A percentile compares a stretch with the other conserved stretches of the same genome.
Conservation (phyloP, 2,888 invertebrate species). For the Ectemnius continuus region DNA sequence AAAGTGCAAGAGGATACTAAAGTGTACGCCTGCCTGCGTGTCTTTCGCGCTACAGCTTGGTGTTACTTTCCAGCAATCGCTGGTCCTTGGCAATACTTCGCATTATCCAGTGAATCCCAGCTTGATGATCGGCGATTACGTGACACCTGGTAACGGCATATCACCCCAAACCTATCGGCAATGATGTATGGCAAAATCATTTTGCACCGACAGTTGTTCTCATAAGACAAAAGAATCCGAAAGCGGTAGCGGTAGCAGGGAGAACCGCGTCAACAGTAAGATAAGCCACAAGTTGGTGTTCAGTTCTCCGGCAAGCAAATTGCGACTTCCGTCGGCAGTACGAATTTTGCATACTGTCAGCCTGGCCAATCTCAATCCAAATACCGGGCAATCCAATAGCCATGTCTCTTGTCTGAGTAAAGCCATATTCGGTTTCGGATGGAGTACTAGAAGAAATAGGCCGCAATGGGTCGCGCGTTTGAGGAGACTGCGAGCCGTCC, state of each 20-base stretch:
- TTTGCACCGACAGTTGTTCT: slow-evolving; percentile 59
- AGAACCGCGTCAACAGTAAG: slow-evolving; percentile 50
- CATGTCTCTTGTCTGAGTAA: slow-evolving; percentile 45
- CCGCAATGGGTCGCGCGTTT: slow-evolving; percentile 65
- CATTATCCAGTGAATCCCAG: slow-evolving; percentile 85
- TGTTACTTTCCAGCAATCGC: slow-evolving; percentile 78
- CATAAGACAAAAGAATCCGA: slow-evolving; percentile 67
- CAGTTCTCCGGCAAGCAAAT: slow-evolving; percentile 67
- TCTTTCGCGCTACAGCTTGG: slow-evolving; percentile 76
- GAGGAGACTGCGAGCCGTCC: slow-evolving; percentile 69
- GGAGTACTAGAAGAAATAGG: slow-evolving; percentile 59
- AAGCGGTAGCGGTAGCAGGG: slow-evolving; percentile 53
- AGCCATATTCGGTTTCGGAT: slow-evolving; percentile 56
- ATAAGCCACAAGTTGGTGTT: slow-evolving; percentile 66
- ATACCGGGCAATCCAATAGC: slow-evolving; percentile 39
- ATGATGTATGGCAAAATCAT: slow-evolving; percentile 73
- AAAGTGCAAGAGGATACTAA: slow-evolving; percentile 68
- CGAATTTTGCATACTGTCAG: slow-evolving; percentile 63
- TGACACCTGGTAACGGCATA: slow-evolving; percentile 81
- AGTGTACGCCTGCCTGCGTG: slow-evolving; percentile 71
- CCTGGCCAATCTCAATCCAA: slow-evolving; percentile 49
- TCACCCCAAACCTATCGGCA: slow-evolving; percentile 74
- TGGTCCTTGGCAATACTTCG: slow-evolving; percentile 82
- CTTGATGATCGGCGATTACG: slow-evolving; percentile 88
- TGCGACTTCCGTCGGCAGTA: slow-evolving; percentile 67